phyloP scores from a whole-genome alignment of 2,888 invertebrate genomes.

The Phaonia tiefii region DNA sequence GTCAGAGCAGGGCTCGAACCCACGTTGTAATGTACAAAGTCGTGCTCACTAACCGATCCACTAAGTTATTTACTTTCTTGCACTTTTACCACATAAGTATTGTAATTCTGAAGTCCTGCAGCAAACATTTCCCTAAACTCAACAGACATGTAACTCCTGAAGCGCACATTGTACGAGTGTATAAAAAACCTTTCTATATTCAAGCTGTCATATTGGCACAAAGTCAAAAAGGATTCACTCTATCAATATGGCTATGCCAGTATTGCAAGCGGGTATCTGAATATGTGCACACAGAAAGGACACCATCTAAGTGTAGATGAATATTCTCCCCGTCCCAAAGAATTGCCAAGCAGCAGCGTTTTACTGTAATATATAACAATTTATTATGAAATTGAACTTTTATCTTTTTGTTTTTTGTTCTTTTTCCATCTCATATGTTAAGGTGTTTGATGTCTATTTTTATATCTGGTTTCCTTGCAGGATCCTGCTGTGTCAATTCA shows the following conservation, averaged over 20 bases:
- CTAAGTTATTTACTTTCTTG: too few species aligned
- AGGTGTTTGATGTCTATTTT: conserved; percentile 57
- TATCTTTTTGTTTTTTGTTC: conserved; percentile 59
- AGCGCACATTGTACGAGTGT: neutral
- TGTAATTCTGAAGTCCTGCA: too few species aligned
- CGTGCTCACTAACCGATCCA: too few species aligned
- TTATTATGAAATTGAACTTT: conserved; percentile 66
- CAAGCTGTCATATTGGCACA: conserved; percentile 65
- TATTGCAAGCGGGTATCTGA: neutral
- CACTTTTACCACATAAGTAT: too few species aligned
- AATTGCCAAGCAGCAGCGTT: neutral
- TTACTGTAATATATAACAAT: conserved; percentile 54
- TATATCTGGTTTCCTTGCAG: conserved; percentile 28
- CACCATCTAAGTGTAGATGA: neutral
- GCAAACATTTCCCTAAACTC: neutral
- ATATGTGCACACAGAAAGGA: neutral
- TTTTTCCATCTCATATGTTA: conserved; percentile 49
- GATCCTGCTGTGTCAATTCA: conserved; percentile 62
- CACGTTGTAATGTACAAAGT: too few species aligned
- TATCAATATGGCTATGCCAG: neutral
- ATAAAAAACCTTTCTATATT: conserved; percentile 48
- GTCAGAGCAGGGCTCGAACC: too few species aligned
- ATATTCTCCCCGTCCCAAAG: neutral
- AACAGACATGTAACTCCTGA: neutral
- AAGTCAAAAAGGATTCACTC: conserved; percentile 58